Evolutionary conservation across 2,113 vertebrate species (phyloP), one percentile per base, ranked within the genome.

Genomic region (Hyla sarda): DNA sequence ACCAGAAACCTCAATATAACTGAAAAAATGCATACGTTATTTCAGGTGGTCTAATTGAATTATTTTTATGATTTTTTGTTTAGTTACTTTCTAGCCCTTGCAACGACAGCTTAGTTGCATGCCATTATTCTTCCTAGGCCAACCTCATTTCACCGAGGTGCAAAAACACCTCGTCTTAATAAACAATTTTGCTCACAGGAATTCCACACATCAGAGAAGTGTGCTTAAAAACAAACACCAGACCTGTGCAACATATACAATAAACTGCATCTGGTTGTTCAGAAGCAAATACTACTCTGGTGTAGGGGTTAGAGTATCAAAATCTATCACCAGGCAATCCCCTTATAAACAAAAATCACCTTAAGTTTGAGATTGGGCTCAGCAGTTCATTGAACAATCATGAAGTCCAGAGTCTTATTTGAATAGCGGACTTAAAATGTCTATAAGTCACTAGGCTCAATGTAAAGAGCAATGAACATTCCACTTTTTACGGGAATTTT

Each of bases 371-470:
- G 94, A 94, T 96, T 92, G 96, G 96, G 96, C 95, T 95, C 95
- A 95, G 92, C 92, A 93, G 95, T 95, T 95, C 94, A 93, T 90
- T 93, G 92, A 95, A 94, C 93, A 94, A 92, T 93, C 90, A 95
- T 89, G 91, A 95, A 95, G 93, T 96, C 96, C 95, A 95, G 93
- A 95, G 96, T 96, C 93, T 96, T 95, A 96, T 92, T 94, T 86
- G 93, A 90, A 8, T 5, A 96, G 95, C 93, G 93, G 93, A 96
- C 94, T 95, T 92, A 93, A 89, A 92, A 94, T 95, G 96, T 97
- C 96, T 97, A 94, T 94, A 94, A 91, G 94, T 96, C 95, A 96
- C 95, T 96, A 93, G 95, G 94, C 94, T 95, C 94, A 96, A 94
- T 93, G 93, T 93, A 95, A 94, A 96, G 95, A 95, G 93, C 91